These are phyloP conservation scores for Tetragnatha versicolor DNA, from an alignment of 1,140 invertebrate species.

Conservation along the genomic window DNA sequence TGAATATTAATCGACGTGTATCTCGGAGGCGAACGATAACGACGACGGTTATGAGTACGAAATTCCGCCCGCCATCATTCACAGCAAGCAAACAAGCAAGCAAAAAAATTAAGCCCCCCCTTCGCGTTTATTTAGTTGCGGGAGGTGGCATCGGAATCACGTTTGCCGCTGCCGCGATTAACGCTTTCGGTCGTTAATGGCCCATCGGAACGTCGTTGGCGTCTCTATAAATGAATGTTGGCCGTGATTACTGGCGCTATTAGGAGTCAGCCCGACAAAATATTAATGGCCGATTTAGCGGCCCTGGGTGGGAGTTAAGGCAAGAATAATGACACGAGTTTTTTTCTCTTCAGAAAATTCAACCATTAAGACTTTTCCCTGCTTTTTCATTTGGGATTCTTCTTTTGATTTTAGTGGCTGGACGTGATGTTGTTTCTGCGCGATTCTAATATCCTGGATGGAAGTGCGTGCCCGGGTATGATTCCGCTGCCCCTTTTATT, in stretches of 20 bases:
- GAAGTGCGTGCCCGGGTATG: too few species aligned
- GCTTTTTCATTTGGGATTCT: conserved; percentile 1
- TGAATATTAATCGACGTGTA: too few species aligned
- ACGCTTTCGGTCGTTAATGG: conserved; percentile 46
- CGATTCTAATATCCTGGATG: neutral
- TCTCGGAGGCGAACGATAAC: too few species aligned
- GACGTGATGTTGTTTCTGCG: conserved; percentile 19
- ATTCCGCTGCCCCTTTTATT: too few species aligned
- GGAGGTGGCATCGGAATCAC: conserved; percentile 26
- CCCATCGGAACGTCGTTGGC: conserved; percentile 50
- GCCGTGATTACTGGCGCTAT: conserved; percentile 53
- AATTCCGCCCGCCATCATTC: too few species aligned
- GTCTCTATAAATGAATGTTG: conserved; percentile 52
- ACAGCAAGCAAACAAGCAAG: conserved; percentile 15
- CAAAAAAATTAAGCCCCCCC: neutral
- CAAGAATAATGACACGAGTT: conserved; percentile 44
- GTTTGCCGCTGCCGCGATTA: conserved; percentile 43
- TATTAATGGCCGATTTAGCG: conserved; percentile 55
- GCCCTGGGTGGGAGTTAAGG: conserved; percentile 37
- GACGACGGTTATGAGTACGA: too few species aligned
- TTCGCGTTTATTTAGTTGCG: conserved; percentile 50
- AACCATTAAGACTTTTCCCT: conserved; percentile 28
- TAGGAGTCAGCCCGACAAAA: conserved; percentile 49
- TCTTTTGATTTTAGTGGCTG: conserved; percentile 15
- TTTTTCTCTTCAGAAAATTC: conserved; percentile 42